A percentile compares a stretch with the other conserved stretches of the same genome.
Evolutionary conservation across 2,888 invertebrate genomes (phyloP).

Genomic region (Chrysolina oricalcia): DNA sequence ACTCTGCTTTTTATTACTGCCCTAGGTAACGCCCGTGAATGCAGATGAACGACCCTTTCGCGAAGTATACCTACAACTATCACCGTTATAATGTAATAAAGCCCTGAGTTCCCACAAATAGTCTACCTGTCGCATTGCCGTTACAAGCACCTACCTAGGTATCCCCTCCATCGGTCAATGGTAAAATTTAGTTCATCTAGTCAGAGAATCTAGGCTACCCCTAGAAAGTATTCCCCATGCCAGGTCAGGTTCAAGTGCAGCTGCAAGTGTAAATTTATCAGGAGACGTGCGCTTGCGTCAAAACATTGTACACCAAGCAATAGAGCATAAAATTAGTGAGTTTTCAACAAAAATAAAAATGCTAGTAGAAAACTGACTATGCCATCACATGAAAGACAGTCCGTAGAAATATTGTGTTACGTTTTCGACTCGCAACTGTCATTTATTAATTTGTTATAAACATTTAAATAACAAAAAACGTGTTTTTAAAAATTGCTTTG

Average conservation of each 20-base stretch:
- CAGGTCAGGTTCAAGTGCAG: conserved; percentile 73
- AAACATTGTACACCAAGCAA: too few species aligned
- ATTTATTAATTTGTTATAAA: too few species aligned
- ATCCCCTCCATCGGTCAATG: conserved; percentile 59
- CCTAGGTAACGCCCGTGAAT: conserved; percentile 68
- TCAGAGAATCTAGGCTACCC: conserved; percentile 65
- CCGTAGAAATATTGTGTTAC: too few species aligned
- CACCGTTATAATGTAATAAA: neutral
- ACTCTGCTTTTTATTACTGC: conserved; percentile 60
- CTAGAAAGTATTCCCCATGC: conserved; percentile 65
- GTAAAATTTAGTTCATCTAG: conserved; percentile 63
- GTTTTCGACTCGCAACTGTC: too few species aligned
- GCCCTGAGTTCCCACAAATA: neutral
- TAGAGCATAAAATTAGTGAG: too few species aligned
- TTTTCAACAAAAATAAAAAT: too few species aligned
- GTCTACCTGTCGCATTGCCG: conserved; percentile 8
- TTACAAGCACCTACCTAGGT: neutral
- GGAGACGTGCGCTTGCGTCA: neutral
- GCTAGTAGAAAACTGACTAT: too few species aligned
- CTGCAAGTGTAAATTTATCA: conserved; percentile 61
- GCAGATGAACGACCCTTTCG: conserved; percentile 55
- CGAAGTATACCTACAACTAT: conserved; percentile 47
- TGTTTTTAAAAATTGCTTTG: too few species aligned
- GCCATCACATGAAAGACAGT: too few species aligned
- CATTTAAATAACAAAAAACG: too few species aligned